Conservation (phyloP, 2,113 vertebrate genomes). For the Pomatorhinus ruficollis region DNA sequence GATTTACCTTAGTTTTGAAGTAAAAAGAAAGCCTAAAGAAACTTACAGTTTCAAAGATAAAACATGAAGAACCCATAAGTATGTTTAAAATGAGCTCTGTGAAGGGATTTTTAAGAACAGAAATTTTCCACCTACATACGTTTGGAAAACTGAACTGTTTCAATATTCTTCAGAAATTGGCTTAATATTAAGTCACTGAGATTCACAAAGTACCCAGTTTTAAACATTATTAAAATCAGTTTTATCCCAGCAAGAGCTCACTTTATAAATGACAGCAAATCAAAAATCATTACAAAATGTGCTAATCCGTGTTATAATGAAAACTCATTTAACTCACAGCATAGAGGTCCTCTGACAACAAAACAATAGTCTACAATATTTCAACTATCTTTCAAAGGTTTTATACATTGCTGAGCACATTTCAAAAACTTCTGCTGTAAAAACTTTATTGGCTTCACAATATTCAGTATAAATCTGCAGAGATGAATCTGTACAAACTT, state of each 20-base stretch:
- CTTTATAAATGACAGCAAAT: not conserved
- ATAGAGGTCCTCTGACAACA: not conserved
- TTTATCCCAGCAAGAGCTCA: not conserved
- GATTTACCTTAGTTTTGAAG: not conserved
- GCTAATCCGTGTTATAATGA: not conserved
- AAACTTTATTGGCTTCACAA: not conserved
- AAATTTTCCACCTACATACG: not conserved
- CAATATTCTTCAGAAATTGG: not conserved
- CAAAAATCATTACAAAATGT: not conserved
- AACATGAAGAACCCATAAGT: not conserved
- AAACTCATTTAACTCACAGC: not conserved
- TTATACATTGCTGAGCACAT: not conserved
- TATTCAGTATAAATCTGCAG: not conserved
- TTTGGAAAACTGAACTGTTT: not conserved
- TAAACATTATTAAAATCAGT: not conserved
- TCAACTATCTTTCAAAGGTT: not conserved
- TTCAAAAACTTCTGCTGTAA: not conserved
- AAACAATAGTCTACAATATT: not conserved
- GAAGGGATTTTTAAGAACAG: not conserved
- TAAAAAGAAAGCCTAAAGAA: not conserved
- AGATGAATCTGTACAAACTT: slow-evolving; percentile 1
- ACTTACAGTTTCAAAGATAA: not conserved
- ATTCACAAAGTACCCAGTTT: not conserved
- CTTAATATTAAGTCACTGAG: not conserved
- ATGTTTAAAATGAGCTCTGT: not conserved